Percentiles rank a stretch among this genome's conserved stretches.
phyloP scores from a whole-genome alignment of 2,113 vertebrate genomes.

The Pseudopodoces humilis region DNA sequence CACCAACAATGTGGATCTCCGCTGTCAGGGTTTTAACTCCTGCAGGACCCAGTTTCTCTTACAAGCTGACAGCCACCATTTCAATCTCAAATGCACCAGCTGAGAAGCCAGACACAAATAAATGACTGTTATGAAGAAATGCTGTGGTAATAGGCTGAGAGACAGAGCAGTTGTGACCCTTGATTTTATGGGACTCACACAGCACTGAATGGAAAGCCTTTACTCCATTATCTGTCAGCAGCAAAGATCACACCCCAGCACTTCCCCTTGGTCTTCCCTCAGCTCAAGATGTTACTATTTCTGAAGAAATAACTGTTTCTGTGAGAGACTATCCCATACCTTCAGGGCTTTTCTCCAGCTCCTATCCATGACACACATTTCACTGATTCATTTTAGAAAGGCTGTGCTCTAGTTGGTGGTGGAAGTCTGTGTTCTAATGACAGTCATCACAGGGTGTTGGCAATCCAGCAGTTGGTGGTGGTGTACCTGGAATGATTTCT shows the following conservation, averaged over 20 bases:
- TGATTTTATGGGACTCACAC: not conserved
- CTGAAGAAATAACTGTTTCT: not conserved
- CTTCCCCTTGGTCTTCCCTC: not conserved
- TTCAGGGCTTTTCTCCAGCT: not conserved
- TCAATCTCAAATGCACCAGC: not conserved
- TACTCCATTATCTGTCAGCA: not conserved
- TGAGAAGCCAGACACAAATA: not conserved
- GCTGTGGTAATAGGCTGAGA: not conserved
- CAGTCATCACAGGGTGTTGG: not conserved
- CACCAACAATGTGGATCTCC: not conserved
- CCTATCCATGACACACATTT: not conserved
- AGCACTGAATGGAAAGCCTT: not conserved
- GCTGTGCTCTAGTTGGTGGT: not conserved
- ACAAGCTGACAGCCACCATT: not conserved
- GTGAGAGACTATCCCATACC: not conserved
- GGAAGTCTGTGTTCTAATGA: rapidly evolving
- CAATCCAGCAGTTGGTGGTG: not conserved
- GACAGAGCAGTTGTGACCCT: not conserved
- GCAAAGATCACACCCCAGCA: not conserved
- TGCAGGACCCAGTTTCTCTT: not conserved
- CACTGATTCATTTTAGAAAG: not conserved
- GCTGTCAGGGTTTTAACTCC: not conserved
- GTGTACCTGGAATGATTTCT: not conserved
- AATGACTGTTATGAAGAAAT: not conserved
- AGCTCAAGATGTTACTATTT: not conserved